Base-by-base conservation (phyloP, 2,888 invertebrate genomes). In the Dendrolimus pini region DNA sequence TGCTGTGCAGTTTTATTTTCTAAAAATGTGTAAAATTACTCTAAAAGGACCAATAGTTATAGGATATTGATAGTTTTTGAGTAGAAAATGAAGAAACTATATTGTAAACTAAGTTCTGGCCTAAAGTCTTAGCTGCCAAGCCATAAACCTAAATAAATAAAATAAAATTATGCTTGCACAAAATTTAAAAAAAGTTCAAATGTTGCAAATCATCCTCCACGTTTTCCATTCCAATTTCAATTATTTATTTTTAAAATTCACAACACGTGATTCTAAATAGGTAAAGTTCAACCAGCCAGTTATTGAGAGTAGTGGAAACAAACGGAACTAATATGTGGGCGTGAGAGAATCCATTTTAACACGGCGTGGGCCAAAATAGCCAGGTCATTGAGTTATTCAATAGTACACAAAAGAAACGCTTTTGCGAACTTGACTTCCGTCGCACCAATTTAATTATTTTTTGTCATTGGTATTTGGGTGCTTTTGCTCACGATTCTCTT, bases 271-370 rank as follows among this genome's bases (percentile, higher is more conserved):
- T 10, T 47, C 47, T 47, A 47, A 47, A 47, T 47, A 47, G 47
- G 47, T 47, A 47, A 47, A 12, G 47, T 47, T 47, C 47, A 47
- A 30, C 30, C 6, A 30, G 30, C 30, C 30, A 47, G 47, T 47
- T 47, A 47, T 47, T 9, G 12, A 47, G 47, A 8, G 9, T 47
- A 30, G 30, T 30, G 9, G 47, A 47, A 47, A 47, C 47, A 47
- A 47, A 47, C 47, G 13, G 54, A 13, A 54, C 54, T 12, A 54
- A 30, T 41, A n/a, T 41, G 54, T 41, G n/a, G 54, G 54, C 41
- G 54, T 54, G 54, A 41, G 54, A 41, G 54, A 54, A 54, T 54
- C 2, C 41, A 54, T 54, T 54, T 54, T 41, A 30, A 54, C 41
- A 41, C n/a, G 41, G 9, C 9, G 47, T 47, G 47, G 47, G 47